phyloP scores from a whole-genome alignment of 2,113 vertebrate species.

The zebrafish (Danio rerio) region GRCz12tu NC_133176.1:45788001-45788500 shows the following conservation, averaged over 20 bases:
- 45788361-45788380: no score
- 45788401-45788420: no score
- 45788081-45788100: conserved; percentile 14
- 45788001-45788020: conserved; percentile 63
- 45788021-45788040: conserved; percentile 55
- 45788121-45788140: conserved; percentile 53
- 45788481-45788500: no score
- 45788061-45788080: conserved; percentile 50
- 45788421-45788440: no score
- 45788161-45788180: conserved; percentile 54
- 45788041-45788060: conserved; percentile 56
- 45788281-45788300: background rate
- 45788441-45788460: no score
- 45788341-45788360: no score
- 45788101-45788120: conserved; percentile 42
- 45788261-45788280: background rate
- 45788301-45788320: background rate
- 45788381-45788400: no score
- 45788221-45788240: background rate
- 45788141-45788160: conserved; percentile 47
- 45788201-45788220: conserved; percentile 14
- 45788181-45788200: conserved; percentile 43
- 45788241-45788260: conserved; percentile 8
- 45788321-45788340: no score
- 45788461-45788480: no score